Conservation (phyloP, 2,888 invertebrate species). For the Caenorhabditis macrosperma region DNA sequence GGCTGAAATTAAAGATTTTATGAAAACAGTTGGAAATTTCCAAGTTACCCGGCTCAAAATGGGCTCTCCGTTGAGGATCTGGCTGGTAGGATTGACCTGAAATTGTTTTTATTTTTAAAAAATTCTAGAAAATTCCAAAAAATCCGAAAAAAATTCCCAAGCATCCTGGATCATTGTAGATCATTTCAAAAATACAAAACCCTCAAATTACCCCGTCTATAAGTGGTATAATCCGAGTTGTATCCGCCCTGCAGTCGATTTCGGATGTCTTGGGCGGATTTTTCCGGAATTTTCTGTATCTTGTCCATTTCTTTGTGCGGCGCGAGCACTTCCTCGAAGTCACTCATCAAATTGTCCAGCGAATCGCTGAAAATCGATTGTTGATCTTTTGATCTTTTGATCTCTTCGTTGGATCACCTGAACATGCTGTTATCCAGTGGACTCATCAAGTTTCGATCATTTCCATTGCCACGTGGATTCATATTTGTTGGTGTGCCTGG, state of each 20-base stretch:
- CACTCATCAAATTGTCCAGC: conserved; percentile 76
- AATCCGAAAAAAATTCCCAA: too few relatives aligned
- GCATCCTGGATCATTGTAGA: background rate
- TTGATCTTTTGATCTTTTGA: background rate
- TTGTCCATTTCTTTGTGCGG: conserved; percentile 32
- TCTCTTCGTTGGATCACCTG: too few relatives aligned
- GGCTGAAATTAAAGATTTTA: too few relatives aligned
- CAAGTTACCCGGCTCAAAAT: conserved; percentile 36
- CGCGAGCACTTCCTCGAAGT: conserved; percentile 74
- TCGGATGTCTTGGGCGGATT: conserved; percentile 22
- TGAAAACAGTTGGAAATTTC: background rate
- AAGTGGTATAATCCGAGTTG: conserved; percentile 65
- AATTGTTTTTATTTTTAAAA: conserved; percentile 2
- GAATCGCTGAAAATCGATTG: conserved; percentile 71
- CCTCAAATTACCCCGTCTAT: conserved; percentile 27
- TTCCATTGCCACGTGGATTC: conserved; percentile 37
- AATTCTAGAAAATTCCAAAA: background rate
- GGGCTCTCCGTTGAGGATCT: conserved; percentile 33
- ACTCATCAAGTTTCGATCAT: conserved; percentile 59
- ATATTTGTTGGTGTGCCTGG: conserved; percentile 49
- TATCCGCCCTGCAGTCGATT: conserved; percentile 64
- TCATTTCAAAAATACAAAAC: too few relatives aligned
- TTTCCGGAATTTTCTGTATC: conserved; percentile 17
- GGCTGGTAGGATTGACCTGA: too few relatives aligned
- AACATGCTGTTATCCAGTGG: conserved; percentile 68